Evolutionary conservation across 2,888 invertebrate genomes (phyloP), one percentile per base, ranked within the genome.

Genomic region (Drosophila recens): DNA sequence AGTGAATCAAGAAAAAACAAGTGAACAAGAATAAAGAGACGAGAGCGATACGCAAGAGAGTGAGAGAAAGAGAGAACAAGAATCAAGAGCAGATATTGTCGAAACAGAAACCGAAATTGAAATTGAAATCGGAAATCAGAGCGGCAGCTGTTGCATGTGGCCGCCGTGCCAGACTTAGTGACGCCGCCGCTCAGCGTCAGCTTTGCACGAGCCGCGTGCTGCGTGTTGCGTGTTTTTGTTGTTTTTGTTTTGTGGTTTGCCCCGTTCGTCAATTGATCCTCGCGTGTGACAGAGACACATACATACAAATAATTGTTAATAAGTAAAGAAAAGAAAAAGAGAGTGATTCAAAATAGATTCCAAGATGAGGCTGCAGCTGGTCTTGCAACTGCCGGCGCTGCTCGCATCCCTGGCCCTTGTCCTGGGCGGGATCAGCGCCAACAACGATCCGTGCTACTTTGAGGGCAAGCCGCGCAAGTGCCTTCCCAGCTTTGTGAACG

Each of bases 401-500:
- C 46, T 54, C 9, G 45, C 56, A 6, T 67, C 57, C 46, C 17
- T 68, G 58, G 63, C 53, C 49, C 40, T 63, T 27, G 61, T 49
- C 48, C 63, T 51, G 54, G 63, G 67, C 72, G 38, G 57, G 63
- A 72, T 70, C 52, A 73, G 75, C 38, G 72, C 94, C 95, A 94
- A 94, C 75, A 94, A 94, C 74, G 97, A 98, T 93, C 97, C 98
- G 4, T 98, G 98, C 93, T 97, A 97, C 93, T 97, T 97, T 91
- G 97, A 97, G 84, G 96, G 97, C 81, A 95, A 96, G 76, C 96
- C 97, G 23, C 95, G 96, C 61, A 95, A 97, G 80, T 99, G 99
- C 94, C 96, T 98, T 91, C 99, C 99, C 13, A 99, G 99, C 93
- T 99, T 99, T 93, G 99, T 99, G 73, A 99, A 99, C 93, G 98